Base-by-base conservation (phyloP, 2,888 invertebrate genomes). In the Ptychoptera albimana region DNA sequence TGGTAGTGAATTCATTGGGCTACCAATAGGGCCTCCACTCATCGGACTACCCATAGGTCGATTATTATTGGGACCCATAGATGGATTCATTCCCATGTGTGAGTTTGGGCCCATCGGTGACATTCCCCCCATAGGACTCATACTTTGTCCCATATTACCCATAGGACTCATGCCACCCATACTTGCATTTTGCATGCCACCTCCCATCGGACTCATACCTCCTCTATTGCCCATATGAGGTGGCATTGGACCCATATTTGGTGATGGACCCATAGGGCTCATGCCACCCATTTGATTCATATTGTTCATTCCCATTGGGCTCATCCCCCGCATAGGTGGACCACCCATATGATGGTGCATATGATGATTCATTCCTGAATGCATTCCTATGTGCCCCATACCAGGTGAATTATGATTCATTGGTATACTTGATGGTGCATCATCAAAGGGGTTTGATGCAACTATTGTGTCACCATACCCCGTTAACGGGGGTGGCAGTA, bases 381-480 rank as follows among this genome's bases (percentile, higher is more conserved):
- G 58, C 59, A 56, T 59, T 42, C 57, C 57, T 77, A 80, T 79
- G 42, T 75, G 76, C 34, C 74, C 74, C 59, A 78, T 75, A 49
- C 79, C 77, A 55, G 74, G 42, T 35, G 42, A 35, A 42, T 40
- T 73, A 60, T 74, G 66, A 51, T 70, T 66, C 41, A 73, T 69
- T 36, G 57, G 56, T 15, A 60, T 57, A 50, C 58, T 60, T 42
- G 74, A 75, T 41, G 85, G 86, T 44, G 85, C 84, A 61, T 93
- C 92, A 67, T 93, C 92, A 63, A 93, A 93, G 35, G 92, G 92
- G 67, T 93, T 93, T 50, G 88, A 89, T 46, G 92, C 92, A 49
- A 91, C 82, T 59, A 93, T 88, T 47, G 91, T 92, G 60, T 92
- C 92, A 34, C 91, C 91, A 66, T 86, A 91, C 52, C 88, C 88